Percentiles rank a stretch among this genome's conserved stretches.
Evolutionary conservation across 2,888 invertebrate genomes (phyloP).

Genomic region (Hololepta plana): DNA sequence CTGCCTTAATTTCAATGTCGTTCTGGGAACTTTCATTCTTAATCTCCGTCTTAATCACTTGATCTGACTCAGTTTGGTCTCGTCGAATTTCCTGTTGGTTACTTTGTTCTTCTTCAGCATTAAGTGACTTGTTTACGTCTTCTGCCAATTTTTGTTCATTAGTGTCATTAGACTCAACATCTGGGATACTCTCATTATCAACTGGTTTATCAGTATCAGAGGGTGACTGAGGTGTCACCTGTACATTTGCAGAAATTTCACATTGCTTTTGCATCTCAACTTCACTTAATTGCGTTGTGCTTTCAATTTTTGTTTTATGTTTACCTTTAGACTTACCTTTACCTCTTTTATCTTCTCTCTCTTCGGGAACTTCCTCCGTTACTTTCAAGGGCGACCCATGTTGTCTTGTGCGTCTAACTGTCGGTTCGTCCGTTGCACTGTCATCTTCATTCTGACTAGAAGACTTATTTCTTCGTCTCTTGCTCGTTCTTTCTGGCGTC

Average conservation of each 20-base stretch:
- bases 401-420: no score
- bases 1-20: no score
- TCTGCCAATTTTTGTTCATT: no score
- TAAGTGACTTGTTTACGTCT: no score
- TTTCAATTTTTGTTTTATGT: constrained; percentile 24
- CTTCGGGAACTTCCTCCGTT: constrained; percentile 14
- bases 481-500: constrained; percentile 33
- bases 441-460: constrained; percentile 33
- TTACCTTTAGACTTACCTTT: constrained; percentile 31
- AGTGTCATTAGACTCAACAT: no score
- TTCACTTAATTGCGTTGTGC: constrained; percentile 17
- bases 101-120: no score
- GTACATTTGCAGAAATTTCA: constrained; percentile 26
- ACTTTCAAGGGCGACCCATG: constrained; percentile 13
- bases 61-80: no score
- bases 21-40: no score
- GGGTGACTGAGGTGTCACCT: constrained; percentile 27
- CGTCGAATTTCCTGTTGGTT: no score
- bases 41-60: no score
- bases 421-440: constrained; percentile 28
- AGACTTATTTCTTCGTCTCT: constrained; percentile 33
- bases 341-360: constrained; percentile 19
- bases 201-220: constrained; percentile 20
- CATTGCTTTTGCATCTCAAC: constrained; percentile 20
- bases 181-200: constrained; percentile 17